Conservation (phyloP, 2,113 vertebrate species). For the Corythornis vintsioides region DNA sequence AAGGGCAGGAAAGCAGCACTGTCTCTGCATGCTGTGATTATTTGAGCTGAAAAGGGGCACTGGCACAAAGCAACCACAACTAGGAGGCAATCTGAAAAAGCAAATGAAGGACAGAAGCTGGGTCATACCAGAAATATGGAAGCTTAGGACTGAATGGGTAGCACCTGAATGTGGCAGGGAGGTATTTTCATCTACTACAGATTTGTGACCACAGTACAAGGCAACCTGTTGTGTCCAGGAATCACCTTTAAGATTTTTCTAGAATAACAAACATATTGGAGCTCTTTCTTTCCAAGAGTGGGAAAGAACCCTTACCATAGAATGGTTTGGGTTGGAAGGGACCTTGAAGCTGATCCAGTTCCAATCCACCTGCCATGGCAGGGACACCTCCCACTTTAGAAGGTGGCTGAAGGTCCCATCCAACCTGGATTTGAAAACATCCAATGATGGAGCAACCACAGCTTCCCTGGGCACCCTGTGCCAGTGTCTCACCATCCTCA, state of each 20-base stretch:
- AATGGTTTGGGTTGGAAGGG: too few species aligned
- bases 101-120: background rate
- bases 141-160: background rate
- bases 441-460: too few species aligned
- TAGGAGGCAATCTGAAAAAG: background rate
- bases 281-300: background rate
- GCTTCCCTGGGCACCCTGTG: too few species aligned
- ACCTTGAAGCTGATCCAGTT: too few species aligned
- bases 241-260: background rate
- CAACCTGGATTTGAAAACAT: too few species aligned
- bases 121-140: background rate
- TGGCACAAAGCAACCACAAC: background rate
- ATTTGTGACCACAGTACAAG: background rate
- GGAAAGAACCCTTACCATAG: background rate
- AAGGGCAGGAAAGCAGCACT: background rate
- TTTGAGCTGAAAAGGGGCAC: background rate
- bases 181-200: fast-evolving
- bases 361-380: too few species aligned
- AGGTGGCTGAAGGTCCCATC: too few species aligned
- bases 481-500: too few species aligned
- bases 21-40: background rate
- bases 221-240: background rate
- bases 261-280: background rate
- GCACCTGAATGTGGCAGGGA: background rate
- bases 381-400: too few species aligned